Conservation (phyloP, 1,140 invertebrate species). For the Thaumetopoea pityocampa region DNA sequence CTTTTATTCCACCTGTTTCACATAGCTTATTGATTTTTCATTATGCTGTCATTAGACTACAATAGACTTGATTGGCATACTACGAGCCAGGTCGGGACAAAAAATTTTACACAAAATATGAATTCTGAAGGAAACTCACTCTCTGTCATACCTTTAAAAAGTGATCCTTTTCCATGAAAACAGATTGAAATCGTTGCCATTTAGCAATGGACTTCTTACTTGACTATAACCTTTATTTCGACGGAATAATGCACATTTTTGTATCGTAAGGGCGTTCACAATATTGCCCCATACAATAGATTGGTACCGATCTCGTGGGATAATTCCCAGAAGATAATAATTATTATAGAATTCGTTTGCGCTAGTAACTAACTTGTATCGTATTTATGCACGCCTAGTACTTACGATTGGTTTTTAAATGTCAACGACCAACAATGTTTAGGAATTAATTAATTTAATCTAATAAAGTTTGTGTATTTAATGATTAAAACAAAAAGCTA, state of each 20-base stretch:
- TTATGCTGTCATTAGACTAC: too few species aligned
- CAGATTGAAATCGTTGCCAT: constrained; percentile 1
- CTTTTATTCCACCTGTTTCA: too few species aligned
- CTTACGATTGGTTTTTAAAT: constrained; percentile 11
- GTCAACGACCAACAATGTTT: not conserved
- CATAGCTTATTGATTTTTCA: too few species aligned
- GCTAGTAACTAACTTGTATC: constrained; percentile 26
- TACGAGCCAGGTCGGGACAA: too few species aligned
- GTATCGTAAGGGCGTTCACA: constrained; percentile 1
- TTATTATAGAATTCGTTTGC: constrained; percentile 20
- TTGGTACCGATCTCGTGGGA: constrained; percentile 37
- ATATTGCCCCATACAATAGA: constrained; percentile 26
- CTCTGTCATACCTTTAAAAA: constrained; percentile 10
- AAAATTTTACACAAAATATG: too few species aligned
- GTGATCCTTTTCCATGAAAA: constrained; percentile 13
- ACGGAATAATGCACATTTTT: constrained; percentile 9
- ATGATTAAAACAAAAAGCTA: too few species aligned
- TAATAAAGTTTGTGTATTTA: too few species aligned
- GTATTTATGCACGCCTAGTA: constrained; percentile 37
- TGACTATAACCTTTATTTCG: not conserved
- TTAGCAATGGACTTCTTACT: too few species aligned
- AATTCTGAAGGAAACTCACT: too few species aligned
- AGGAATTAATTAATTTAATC: too few species aligned
- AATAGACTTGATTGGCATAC: too few species aligned
- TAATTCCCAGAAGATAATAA: constrained; percentile 39